A percentile compares a stretch with the other conserved stretches of the same genome.
phyloP scores from a whole-genome alignment of 2,113 vertebrate species.

The Toxotes jaculatrix region DNA sequence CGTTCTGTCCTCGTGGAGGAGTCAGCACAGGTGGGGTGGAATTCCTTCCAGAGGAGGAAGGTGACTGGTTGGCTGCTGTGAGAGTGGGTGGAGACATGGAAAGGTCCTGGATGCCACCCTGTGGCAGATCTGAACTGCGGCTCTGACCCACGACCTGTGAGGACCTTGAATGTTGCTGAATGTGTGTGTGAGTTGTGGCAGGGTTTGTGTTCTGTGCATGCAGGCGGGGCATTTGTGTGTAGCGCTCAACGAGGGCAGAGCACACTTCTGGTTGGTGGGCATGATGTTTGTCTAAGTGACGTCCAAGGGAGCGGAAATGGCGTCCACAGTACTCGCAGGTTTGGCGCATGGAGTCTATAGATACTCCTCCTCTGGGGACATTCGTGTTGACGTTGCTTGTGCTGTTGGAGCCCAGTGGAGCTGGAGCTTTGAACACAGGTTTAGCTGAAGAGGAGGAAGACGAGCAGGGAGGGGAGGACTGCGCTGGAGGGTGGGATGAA shows the following conservation, averaged over 20 bases:
- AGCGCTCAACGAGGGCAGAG: conserved; percentile 79
- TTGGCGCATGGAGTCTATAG: conserved; percentile 78
- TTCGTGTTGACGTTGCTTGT: conserved; percentile 47
- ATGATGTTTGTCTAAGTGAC: conserved; percentile 86
- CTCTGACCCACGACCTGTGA: conserved; percentile 27
- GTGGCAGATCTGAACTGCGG: conserved; percentile 41
- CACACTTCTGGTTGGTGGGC: conserved; percentile 83
- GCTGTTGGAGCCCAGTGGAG: conserved; percentile 57
- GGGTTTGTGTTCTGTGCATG: conserved; percentile 56
- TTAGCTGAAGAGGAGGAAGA: conserved; percentile 63
- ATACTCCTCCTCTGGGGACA: conserved; percentile 58
- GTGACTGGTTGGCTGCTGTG: conserved; percentile 60
- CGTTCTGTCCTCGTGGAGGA: conserved; percentile 76
- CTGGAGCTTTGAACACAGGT: conserved; percentile 80
- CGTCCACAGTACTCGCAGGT: conserved; percentile 85
- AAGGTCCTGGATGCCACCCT: conserved; percentile 67
- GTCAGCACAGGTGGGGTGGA: conserved; percentile 59
- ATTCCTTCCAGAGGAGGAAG: conserved; percentile 64
- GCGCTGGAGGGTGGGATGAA: conserved; percentile 48
- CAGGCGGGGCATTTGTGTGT: conserved; percentile 78
- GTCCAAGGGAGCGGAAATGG: conserved; percentile 84
- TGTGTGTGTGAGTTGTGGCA: conserved; percentile 23
- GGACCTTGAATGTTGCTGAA: conserved; percentile 46
- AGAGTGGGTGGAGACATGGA: conserved; percentile 67
- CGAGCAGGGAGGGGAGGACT: conserved; percentile 56